Conservation (phyloP, 37 sponge, comb jelly and placozoan species). For the Lycopodina hypogea region DNA sequence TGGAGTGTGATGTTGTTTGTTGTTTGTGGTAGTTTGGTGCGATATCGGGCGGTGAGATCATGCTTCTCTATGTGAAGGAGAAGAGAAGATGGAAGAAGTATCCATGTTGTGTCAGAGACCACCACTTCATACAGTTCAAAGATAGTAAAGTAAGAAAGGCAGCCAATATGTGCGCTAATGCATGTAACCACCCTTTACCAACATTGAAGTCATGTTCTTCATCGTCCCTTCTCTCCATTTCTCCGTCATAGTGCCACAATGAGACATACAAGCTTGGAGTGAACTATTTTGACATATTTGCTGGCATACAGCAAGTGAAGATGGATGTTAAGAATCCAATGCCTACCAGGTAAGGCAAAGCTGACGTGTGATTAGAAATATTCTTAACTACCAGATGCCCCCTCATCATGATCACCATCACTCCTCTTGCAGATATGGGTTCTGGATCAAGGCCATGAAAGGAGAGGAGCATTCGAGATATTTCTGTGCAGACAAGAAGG, state of each 20-base stretch:
- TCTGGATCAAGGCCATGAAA: conserved; percentile 54
- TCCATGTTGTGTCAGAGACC: conserved; percentile 47
- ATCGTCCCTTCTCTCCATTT: background rate
- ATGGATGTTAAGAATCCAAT: conserved; percentile 65
- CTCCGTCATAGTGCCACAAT: conserved; percentile 26
- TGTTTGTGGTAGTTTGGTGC: background rate
- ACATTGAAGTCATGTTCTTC: background rate
- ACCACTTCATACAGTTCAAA: conserved; percentile 61
- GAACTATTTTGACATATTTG: conserved; percentile 61
- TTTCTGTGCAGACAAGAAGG: conserved; percentile 82
- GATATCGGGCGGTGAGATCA: conserved; percentile 12
- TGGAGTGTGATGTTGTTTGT: background rate
- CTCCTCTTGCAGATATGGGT: conserved; percentile 28
- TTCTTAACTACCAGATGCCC: background rate
- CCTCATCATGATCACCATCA: background rate
- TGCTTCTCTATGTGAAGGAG: conserved; percentile 57
- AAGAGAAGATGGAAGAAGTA: conserved; percentile 79
- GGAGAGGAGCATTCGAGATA: conserved; percentile 56
- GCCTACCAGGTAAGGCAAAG: conserved; percentile 48
- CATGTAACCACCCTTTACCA: background rate
- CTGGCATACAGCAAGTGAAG: conserved; percentile 59
- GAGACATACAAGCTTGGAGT: conserved; percentile 39
- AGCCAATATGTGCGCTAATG: background rate
- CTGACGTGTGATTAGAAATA: background rate
- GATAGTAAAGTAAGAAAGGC: conserved; percentile 53